Base-by-base conservation (phyloP, 2,888 invertebrate genomes). In the Rhaphigaster nebulosa region DNA sequence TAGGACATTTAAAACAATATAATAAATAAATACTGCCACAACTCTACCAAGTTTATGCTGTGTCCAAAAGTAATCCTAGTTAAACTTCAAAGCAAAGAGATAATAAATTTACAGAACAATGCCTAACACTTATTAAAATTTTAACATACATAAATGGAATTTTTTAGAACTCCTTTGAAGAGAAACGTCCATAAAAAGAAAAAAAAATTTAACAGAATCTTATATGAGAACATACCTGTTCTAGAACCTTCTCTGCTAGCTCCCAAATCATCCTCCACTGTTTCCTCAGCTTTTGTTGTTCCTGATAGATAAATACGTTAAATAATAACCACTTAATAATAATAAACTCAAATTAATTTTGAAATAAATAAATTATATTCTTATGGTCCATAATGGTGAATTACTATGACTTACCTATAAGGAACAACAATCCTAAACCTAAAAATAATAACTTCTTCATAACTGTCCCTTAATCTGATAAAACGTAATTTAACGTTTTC, bases 191-290 rank as follows among this genome's bases (percentile, higher is more conserved):
- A 45, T 13, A 23, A 56, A 56, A 3, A 56, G 8, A 56, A 26
- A 5, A 20, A 56, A 23, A 26, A 20, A 4, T 38, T 5, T 1
- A 45, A 13, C 0, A 45, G 6, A n/a, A 87, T 87, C 45, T 26
- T 18, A n/a, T 1, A 50, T 29, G 45, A 34, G 56, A 80, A 92
- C 93, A 93, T 93, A 97, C 97, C 97, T 93, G 99, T 99, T 94
- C 97, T 96, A 18, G 98, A 98, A 91, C 96, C 98, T 94, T 98
- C 98, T 92, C 97, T 95, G 92, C 96, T 97, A 87, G 97, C 96
- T 26, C 98, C 98, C 91, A 98, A 94, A 94, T 98, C 97, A 56
- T 95, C 94, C 89, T 98, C 97, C 90, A 97, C 95, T 12, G 95
- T 96, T 95, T 94, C 87, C 91, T 76, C 90, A 38, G 91, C 92